A percentile compares a stretch with the other conserved stretches of the same genome.
These are phyloP conservation scores for Adrianichthys oophorus DNA, from an alignment of 2,797 vertebrate species.

Conservation along the genomic window DNA sequence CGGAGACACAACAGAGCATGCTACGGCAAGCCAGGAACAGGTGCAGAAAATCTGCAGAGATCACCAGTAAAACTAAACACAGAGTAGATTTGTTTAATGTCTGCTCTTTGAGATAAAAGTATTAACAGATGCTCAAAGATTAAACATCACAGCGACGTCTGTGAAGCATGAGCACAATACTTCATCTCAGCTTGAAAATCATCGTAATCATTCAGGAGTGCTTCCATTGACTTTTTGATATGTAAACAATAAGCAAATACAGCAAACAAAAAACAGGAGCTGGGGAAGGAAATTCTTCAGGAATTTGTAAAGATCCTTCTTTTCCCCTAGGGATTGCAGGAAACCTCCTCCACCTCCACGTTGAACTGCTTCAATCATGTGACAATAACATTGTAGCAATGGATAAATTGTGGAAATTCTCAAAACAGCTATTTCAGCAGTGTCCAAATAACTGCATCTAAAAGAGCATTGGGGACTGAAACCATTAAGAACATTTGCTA, in stretches of 20 bases:
- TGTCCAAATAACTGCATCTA: conserved; percentile 68
- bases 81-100: not conserved
- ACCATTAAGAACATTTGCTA: conserved; percentile 72
- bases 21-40: conserved; percentile 41
- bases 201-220: conserved; percentile 5
- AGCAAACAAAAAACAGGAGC: not conserved
- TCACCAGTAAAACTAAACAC: conserved; percentile 37
- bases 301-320: conserved; percentile 3
- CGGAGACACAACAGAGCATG: conserved; percentile 40
- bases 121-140: conserved; percentile 26
- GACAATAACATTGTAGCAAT: conserved; percentile 65
- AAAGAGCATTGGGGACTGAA: conserved; percentile 67
- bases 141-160: conserved; percentile 12
- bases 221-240: too few species aligned
- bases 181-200: conserved; percentile 19
- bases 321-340: too few species aligned
- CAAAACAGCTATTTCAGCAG: conserved; percentile 66
- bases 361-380: conserved; percentile 49
- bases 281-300: too few species aligned
- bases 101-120: conserved; percentile 31
- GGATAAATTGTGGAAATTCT: conserved; percentile 70
- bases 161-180: conserved; percentile 17
- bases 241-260: not conserved
- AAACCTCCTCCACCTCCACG: not conserved
- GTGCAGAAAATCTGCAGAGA: conserved; percentile 31